These are phyloP conservation scores for Aethina tumida DNA, from an alignment of 1,140 invertebrate genomes.

Conservation along the genomic window DNA sequence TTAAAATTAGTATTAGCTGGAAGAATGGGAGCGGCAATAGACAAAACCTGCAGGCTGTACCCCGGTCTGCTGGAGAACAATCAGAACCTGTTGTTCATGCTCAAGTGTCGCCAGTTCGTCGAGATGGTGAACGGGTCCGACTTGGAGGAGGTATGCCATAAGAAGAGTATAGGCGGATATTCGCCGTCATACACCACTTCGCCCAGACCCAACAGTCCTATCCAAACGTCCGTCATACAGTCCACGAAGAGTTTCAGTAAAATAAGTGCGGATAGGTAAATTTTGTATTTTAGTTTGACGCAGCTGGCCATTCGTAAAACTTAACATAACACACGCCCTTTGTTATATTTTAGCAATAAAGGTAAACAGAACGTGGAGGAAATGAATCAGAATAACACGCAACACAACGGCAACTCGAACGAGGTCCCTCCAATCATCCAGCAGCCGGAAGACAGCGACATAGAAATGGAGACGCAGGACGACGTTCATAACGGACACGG, in stretches of 20 bases:
- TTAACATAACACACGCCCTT: too few species aligned
- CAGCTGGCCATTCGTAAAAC: too few species aligned
- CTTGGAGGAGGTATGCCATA: conserved; percentile 52
- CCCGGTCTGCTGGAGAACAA: conserved; percentile 84
- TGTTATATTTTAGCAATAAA: too few species aligned
- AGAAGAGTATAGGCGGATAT: conserved; percentile 25
- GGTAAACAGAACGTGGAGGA: too few species aligned
- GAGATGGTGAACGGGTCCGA: conserved; percentile 87
- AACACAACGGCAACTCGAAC: conserved; percentile 38
- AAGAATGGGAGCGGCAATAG: conserved; percentile 90
- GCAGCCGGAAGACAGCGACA: conserved; percentile 37
- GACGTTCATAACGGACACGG: conserved; percentile 35
- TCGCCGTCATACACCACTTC: conserved; percentile 34
- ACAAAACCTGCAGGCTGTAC: conserved; percentile 77
- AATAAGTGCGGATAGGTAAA: conserved; percentile 17
- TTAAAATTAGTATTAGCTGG: conserved; percentile 85
- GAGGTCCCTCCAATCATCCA: conserved; percentile 19
- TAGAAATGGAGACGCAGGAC: conserved; percentile 46
- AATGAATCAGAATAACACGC: conserved; percentile 44
- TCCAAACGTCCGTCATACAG: conserved; percentile 64
- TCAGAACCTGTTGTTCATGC: conserved; percentile 82
- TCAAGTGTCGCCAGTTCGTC: conserved; percentile 96
- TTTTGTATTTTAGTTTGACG: too few species aligned
- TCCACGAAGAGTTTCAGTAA: conserved; percentile 55
- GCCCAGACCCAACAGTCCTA: conserved; percentile 38